phyloP scores from a whole-genome alignment of 1,140 invertebrate genomes.

The Lordiphosa clarofinis region DNA sequence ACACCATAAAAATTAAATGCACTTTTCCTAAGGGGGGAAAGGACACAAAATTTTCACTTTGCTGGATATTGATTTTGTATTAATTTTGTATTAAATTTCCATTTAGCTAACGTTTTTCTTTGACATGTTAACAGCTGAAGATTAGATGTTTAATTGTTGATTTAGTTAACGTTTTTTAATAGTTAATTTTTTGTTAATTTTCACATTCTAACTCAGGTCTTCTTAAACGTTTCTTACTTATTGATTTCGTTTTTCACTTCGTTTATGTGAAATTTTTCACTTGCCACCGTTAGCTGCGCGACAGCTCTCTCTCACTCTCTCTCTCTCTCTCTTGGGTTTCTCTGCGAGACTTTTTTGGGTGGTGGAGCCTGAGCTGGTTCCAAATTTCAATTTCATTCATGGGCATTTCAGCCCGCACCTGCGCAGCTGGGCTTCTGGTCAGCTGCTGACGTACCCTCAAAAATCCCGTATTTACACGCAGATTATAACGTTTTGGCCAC shows the following conservation, averaged over 20 bases:
- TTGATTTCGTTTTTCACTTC: conserved; percentile 74
- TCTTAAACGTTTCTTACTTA: conserved; percentile 59
- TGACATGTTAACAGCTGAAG: conserved; percentile 35
- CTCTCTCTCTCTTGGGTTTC: no score
- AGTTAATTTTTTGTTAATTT: conserved; percentile 20
- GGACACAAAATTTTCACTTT: conserved; percentile 13
- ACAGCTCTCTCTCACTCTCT: background rate
- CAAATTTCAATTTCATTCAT: no score
- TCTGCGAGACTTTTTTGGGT: no score
- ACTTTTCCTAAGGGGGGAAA: conserved; percentile 1
- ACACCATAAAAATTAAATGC: conserved; percentile 1
- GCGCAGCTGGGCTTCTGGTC: no score
- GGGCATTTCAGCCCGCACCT: no score
- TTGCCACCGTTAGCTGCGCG: conserved; percentile 50
- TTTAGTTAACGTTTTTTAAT: conserved; percentile 23
- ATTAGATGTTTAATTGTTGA: conserved; percentile 12
- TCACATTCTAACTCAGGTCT: conserved; percentile 29
- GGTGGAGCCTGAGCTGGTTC: no score
- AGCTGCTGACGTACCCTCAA: no score
- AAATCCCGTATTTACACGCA: no score
- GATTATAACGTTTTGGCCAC: no score
- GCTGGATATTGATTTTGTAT: background rate
- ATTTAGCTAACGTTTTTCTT: conserved; percentile 74
- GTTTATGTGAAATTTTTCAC: conserved; percentile 49
- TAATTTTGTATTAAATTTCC: conserved; percentile 8